Evolutionary conservation across 2,888 invertebrate species (phyloP).

Genomic region (Scaptodrosophila latifasciaeformis): DNA sequence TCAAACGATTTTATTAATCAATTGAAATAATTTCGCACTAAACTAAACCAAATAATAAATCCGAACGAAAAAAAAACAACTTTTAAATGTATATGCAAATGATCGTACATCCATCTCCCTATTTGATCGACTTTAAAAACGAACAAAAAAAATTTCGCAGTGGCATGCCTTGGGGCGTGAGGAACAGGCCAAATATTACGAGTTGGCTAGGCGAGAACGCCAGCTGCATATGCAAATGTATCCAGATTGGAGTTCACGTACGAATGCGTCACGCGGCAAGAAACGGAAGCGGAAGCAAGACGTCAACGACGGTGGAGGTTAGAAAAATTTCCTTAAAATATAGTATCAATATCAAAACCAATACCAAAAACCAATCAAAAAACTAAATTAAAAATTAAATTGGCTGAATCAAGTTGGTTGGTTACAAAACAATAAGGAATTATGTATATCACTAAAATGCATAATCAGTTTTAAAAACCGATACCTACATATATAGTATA

Average conservation of each 20-base stretch:
- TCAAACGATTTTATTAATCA: slow-evolving; percentile 8
- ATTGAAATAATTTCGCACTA: no score
- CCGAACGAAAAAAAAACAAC: no score
- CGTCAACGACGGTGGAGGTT: slow-evolving; percentile 93
- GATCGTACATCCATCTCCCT: slow-evolving; percentile 7
- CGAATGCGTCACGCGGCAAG: slow-evolving; percentile 99
- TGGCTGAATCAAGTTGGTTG: neutral
- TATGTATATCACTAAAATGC: neutral
- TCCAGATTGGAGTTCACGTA: slow-evolving; percentile 99
- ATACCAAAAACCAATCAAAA: slow-evolving; percentile 15
- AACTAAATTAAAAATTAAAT: slow-evolving; percentile 3
- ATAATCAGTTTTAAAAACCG: neutral
- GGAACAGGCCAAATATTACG: slow-evolving; percentile 99
- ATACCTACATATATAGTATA: slow-evolving; percentile 8
- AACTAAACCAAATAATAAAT: no score
- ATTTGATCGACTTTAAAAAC: no score
- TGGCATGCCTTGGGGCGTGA: slow-evolving; percentile 99
- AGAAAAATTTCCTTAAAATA: slow-evolving; percentile 75
- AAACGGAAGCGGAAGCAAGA: slow-evolving; percentile 99
- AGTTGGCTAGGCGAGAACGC: slow-evolving; percentile 98
- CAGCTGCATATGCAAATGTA: slow-evolving; percentile 99
- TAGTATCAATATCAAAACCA: slow-evolving; percentile 16
- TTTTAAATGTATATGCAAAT: slow-evolving; percentile 13
- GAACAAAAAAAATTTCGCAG: slow-evolving; percentile 76
- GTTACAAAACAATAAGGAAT: no score